phyloP scores from a whole-genome alignment of 2,888 invertebrate species.

The Tetrapedia diversipes region DNA sequence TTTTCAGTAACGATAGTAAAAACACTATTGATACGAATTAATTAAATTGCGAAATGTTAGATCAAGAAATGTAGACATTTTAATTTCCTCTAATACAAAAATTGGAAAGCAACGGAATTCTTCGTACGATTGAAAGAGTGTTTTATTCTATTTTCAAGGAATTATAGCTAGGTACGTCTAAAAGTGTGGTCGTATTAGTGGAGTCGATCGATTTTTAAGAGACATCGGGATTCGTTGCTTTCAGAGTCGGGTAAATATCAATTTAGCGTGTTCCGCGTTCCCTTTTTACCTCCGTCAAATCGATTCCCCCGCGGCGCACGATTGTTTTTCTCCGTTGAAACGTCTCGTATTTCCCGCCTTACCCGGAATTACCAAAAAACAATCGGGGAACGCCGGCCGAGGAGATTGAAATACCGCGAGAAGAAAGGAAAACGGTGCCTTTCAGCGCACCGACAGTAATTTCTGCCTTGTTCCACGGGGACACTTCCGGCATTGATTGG shows the following conservation, averaged over 20 bases:
- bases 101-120: too few relatives aligned
- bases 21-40: too few relatives aligned
- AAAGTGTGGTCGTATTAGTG: neutral
- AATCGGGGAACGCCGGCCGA: slow-evolving; percentile 19
- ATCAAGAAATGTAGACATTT: too few relatives aligned
- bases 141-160: too few relatives aligned
- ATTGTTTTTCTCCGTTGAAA: slow-evolving; percentile 16
- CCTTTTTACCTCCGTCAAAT: slow-evolving; percentile 19
- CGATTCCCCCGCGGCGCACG: slow-evolving; percentile 16
- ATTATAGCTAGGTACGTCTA: neutral
- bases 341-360: slow-evolving; percentile 28
- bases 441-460: slow-evolving; percentile 16
- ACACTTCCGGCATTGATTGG: neutral
- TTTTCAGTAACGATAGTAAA: too few relatives aligned
- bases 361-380: slow-evolving; percentile 42
- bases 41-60: too few relatives aligned
- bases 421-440: slow-evolving; percentile 14
- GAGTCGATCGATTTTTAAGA: slow-evolving; percentile 23
- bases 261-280: slow-evolving; percentile 5
- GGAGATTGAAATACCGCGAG: slow-evolving; percentile 36
- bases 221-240: slow-evolving; percentile 7
- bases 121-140: too few relatives aligned
- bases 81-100: too few relatives aligned
- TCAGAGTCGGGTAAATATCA: slow-evolving; percentile 42
- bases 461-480: slow-evolving; percentile 35